These are phyloP conservation scores for Stegophylla sp. DNA, from an alignment of 2,888 invertebrate species.

Conservation along the genomic window DNA sequence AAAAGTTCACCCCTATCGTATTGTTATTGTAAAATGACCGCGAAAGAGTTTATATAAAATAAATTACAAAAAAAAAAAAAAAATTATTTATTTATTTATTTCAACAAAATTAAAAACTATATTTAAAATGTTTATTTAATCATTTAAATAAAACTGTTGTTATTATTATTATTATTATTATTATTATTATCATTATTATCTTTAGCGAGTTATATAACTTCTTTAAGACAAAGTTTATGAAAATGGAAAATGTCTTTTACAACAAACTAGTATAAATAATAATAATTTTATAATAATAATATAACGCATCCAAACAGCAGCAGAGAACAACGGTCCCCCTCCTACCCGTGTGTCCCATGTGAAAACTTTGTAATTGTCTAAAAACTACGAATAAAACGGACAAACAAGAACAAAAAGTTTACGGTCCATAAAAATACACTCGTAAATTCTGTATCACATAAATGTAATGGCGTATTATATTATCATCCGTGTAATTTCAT, in stretches of 20 bases:
- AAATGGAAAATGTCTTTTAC: slow-evolving; percentile 6
- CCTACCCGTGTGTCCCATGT: neutral
- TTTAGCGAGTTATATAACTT: neutral
- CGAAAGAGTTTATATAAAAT: too few relatives aligned
- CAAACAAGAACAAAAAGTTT: neutral
- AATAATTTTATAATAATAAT: slow-evolving; percentile 17
- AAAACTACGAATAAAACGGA: neutral
- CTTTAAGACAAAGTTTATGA: slow-evolving; percentile 15
- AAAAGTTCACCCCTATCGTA: neutral
- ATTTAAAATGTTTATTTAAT: neutral
- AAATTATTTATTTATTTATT: neutral
- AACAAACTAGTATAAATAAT: slow-evolving; percentile 32
- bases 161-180: too few relatives aligned
- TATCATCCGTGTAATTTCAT: neutral
- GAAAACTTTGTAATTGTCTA: slow-evolving; percentile 31
- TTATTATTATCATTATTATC: neutral
- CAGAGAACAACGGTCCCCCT: too few relatives aligned
- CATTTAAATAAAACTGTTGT: slow-evolving; percentile 6
- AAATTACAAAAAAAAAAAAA: neutral
- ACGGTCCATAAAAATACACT: slow-evolving; percentile 1
- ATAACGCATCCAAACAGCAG: neutral
- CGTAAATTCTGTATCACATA: neutral
- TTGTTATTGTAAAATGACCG: too few relatives aligned
- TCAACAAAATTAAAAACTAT: neutral
- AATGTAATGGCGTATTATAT: neutral